phyloP scores from a whole-genome alignment of 1,140 invertebrate species.

The Ceratitis capitata region DNA sequence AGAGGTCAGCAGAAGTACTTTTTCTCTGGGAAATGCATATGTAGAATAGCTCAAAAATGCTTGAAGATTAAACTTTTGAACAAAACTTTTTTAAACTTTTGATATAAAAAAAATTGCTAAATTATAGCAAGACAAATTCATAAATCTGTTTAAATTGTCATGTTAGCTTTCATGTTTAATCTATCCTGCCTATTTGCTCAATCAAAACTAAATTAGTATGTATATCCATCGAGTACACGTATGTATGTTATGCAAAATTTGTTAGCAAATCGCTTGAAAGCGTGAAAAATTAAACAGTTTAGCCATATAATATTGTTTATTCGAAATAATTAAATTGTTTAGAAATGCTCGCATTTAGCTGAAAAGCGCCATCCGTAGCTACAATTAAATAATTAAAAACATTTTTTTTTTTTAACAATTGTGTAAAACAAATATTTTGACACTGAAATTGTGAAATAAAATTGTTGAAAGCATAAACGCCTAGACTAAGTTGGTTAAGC shows the following conservation, averaged over 20 bases:
- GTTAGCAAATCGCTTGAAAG: background rate
- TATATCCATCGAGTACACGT: no score
- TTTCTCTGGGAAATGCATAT: no score
- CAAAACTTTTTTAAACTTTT: no score
- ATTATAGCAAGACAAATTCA: no score
- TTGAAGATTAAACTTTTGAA: no score
- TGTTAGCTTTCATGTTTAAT: background rate
- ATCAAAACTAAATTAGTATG: no score
- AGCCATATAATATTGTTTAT: background rate
- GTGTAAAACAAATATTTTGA: constrained; percentile 27
- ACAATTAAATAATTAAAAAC: background rate
- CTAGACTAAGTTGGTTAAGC: no score
- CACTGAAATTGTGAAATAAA: constrained; percentile 11
- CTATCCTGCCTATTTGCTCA: background rate
- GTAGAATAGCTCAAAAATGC: no score
- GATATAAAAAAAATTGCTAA: no score
- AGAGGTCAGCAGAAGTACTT: no score
- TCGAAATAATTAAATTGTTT: background rate
- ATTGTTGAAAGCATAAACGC: no score
- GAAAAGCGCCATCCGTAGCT: background rate
- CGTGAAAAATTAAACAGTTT: background rate
- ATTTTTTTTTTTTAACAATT: constrained; percentile 18
- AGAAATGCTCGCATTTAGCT: background rate
- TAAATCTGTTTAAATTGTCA: no score
- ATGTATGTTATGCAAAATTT: background rate